Conservation (phyloP, 2,797 vertebrate genomes). For the Lerista edwardsae region DNA sequence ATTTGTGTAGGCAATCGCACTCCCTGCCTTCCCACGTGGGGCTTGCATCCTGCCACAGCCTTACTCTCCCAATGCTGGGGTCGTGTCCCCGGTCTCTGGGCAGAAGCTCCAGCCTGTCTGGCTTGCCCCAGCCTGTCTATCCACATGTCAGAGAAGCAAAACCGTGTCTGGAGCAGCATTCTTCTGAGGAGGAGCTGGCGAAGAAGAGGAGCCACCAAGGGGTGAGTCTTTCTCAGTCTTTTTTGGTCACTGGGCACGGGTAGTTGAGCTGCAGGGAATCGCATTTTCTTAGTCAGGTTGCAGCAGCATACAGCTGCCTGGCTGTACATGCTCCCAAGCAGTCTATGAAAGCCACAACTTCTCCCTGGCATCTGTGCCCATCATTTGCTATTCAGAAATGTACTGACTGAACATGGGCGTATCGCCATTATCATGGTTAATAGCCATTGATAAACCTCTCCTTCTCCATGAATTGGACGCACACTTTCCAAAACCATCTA, state of each 20-base stretch:
- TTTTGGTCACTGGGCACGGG: not conserved
- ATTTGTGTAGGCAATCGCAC: slow-evolving; percentile 64
- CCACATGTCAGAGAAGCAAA: slow-evolving; percentile 17
- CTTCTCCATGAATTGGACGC: not conserved
- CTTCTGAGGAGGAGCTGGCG: slow-evolving; percentile 42
- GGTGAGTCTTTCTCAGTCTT: slow-evolving; percentile 46
- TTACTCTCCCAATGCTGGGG: slow-evolving; percentile 39
- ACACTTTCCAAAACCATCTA: not conserved
- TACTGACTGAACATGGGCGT: not conserved
- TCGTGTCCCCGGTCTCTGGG: slow-evolving; percentile 50
- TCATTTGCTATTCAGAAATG: not conserved
- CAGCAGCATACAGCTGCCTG: not conserved
- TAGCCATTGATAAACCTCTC: not conserved
- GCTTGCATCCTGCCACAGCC: slow-evolving; percentile 38
- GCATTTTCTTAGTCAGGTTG: not conserved
- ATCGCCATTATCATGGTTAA: not conserved
- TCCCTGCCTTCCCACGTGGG: slow-evolving; percentile 49
- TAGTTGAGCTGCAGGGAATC: not conserved
- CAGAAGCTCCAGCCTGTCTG: slow-evolving; percentile 82
- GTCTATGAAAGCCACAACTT: not conserved
- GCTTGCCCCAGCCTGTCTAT: slow-evolving; percentile 69
- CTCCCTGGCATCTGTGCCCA: not conserved
- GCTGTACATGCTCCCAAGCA: not conserved
- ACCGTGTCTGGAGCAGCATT: slow-evolving; percentile 10
- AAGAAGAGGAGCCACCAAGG: not conserved